A percentile compares a stretch with the other conserved stretches of the same genome.
Evolutionary conservation across 2,888 invertebrate genomes (phyloP).

Genomic region (Eubasilissa splendida): DNA sequence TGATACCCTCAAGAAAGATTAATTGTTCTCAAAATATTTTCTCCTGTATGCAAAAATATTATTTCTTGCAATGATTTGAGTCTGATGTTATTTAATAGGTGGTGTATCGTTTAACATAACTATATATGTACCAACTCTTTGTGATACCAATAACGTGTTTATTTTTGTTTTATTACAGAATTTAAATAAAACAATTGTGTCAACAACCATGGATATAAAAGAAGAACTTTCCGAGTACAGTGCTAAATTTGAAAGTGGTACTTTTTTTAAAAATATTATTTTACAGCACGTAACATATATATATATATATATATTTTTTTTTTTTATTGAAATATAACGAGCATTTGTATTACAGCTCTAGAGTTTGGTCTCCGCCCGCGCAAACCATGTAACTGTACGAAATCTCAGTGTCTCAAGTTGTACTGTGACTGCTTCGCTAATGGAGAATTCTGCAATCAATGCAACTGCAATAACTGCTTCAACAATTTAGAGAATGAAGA

Average conservation of each 20-base stretch:
- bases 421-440: constrained; percentile 99
- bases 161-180: constrained; percentile 55
- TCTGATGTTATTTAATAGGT: too few species aligned
- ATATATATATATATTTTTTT: not conserved
- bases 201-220: constrained; percentile 60
- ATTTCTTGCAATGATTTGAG: too few species aligned
- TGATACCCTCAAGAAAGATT: not conserved
- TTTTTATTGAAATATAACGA: not conserved
- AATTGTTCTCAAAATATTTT: too few species aligned
- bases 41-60: too few species aligned
- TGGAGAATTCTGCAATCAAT: constrained; percentile 98
- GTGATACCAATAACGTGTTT: not conserved
- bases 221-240: constrained; percentile 48
- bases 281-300: too few species aligned
- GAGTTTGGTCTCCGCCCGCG: constrained; percentile 77
- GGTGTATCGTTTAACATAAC: too few species aligned
- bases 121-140: too few species aligned
- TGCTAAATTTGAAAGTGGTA: constrained; percentile 52
- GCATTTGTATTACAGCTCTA: constrained; percentile 59
- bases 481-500: constrained; percentile 98
- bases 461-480: constrained; percentile 97
- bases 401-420: constrained; percentile 97
- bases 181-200: constrained; percentile 46
- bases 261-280: not conserved
- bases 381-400: constrained; percentile 99